These are phyloP conservation scores for Hesperophylax magnus DNA, from an alignment of 1,140 invertebrate species.

Conservation along the genomic window DNA sequence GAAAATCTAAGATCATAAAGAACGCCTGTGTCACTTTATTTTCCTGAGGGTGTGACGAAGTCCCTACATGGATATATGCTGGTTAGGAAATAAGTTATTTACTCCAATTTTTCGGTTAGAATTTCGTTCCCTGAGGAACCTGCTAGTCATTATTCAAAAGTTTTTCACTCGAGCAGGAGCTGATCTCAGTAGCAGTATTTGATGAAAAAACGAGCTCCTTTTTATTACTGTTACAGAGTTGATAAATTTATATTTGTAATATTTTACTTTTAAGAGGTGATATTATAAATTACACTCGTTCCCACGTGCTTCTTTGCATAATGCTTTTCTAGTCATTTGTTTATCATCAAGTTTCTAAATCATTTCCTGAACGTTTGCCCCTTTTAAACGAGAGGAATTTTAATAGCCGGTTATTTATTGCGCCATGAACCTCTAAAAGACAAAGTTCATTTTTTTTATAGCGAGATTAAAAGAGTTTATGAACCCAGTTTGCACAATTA, in stretches of 20 bases:
- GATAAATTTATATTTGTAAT: constrained; percentile 17
- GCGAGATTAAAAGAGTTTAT: too few species aligned
- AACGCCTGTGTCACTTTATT: background rate
- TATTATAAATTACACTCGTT: too few species aligned
- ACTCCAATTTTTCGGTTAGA: constrained; percentile 32
- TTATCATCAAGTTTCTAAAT: too few species aligned
- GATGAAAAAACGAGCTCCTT: constrained; percentile 20
- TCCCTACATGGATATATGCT: background rate
- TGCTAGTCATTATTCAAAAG: constrained; percentile 36
- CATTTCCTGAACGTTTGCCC: too few species aligned
- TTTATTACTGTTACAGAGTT: background rate
- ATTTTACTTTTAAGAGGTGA: background rate
- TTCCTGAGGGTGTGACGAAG: background rate
- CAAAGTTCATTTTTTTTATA: too few species aligned
- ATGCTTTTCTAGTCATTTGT: too few species aligned
- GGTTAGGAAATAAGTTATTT: constrained; percentile 33
- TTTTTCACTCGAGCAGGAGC: constrained; percentile 29
- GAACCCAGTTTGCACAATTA: too few species aligned
- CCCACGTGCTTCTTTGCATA: too few species aligned
- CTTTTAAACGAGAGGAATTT: too few species aligned
- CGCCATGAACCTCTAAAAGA: too few species aligned
- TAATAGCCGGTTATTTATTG: too few species aligned
- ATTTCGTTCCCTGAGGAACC: background rate
- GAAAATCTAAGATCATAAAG: background rate
- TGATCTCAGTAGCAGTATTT: background rate